Conservation (phyloP, 2,888 invertebrate genomes). For the Cremastinae sp. region DNA sequence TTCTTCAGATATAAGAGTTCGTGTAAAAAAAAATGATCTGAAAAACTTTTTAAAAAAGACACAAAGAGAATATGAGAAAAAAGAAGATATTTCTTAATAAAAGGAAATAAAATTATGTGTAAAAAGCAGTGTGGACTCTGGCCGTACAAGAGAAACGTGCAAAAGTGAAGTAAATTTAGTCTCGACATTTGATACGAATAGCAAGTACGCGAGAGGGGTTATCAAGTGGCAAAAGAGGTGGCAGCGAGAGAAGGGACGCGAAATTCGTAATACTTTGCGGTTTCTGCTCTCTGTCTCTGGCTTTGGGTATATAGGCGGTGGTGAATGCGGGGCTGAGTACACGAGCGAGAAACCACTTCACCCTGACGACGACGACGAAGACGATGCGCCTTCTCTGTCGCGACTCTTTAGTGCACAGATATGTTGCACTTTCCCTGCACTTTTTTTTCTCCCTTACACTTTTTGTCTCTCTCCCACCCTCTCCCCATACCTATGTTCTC, state of each 20-base stretch:
- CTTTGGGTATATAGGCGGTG: background rate
- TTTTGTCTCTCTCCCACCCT: constrained; percentile 14
- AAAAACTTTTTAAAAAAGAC: no score
- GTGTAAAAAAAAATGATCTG: no score
- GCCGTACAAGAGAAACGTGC: no score
- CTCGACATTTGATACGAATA: no score
- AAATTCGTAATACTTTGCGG: constrained; percentile 21
- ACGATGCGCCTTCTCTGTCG: constrained; percentile 46
- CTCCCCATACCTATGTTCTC: constrained; percentile 7
- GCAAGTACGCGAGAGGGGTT: no score
- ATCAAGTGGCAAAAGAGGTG: no score
- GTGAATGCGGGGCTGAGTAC: background rate
- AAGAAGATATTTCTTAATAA: no score
- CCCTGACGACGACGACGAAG: constrained; percentile 43
- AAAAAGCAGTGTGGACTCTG: no score
- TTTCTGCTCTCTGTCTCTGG: background rate
- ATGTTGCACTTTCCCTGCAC: constrained; percentile 23
- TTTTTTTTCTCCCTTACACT: constrained; percentile 16
- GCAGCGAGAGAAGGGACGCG: background rate
- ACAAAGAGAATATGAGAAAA: no score
- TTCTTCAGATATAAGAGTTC: no score
- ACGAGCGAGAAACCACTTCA: constrained; percentile 51
- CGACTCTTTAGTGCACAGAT: constrained; percentile 29
- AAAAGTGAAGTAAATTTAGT: no score
- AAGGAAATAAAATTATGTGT: no score